Conservation (phyloP, 2,113 vertebrate species). For the Microcebus murinus region DNA sequence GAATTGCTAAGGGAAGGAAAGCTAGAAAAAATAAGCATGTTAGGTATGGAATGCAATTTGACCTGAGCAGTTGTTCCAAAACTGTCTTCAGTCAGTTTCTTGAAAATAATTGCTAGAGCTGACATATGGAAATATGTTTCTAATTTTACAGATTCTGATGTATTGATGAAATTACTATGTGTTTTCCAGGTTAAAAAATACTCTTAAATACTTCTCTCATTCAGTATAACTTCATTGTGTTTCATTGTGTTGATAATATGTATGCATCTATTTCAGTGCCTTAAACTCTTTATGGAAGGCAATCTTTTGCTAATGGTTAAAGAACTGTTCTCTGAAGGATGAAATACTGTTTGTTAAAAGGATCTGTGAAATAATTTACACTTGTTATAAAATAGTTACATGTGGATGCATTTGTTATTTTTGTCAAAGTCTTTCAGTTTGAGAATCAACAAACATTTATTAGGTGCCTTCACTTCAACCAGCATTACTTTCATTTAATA, state of each 20-base stretch:
- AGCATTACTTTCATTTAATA: constrained; percentile 35
- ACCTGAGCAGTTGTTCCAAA: neutral
- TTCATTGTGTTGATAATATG: constrained; percentile 31
- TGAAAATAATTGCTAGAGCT: neutral
- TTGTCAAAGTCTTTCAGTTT: constrained; percentile 41
- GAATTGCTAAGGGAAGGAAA: too few species aligned
- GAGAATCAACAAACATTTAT: constrained; percentile 46
- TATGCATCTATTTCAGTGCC: constrained; percentile 72
- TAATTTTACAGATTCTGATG: neutral
- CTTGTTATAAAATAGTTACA: constrained; percentile 13
- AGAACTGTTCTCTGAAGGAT: constrained; percentile 59
- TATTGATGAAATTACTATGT: constrained; percentile 49
- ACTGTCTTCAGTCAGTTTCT: neutral
- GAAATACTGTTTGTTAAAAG: constrained; percentile 37
- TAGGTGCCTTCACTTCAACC: constrained; percentile 47
- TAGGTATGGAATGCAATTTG: neutral
- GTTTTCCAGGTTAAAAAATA: constrained; percentile 9
- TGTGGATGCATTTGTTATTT: constrained; percentile 18
- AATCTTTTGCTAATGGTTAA: constrained; percentile 62
- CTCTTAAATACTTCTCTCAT: neutral
- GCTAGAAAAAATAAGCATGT: too few species aligned
- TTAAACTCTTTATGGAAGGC: constrained; percentile 72
- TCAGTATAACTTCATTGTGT: neutral
- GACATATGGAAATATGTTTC: neutral
- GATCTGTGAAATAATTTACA: constrained; percentile 47